Evolutionary conservation across 2,113 vertebrate species (phyloP).

Genomic region (Lamprotornis superbus): DNA sequence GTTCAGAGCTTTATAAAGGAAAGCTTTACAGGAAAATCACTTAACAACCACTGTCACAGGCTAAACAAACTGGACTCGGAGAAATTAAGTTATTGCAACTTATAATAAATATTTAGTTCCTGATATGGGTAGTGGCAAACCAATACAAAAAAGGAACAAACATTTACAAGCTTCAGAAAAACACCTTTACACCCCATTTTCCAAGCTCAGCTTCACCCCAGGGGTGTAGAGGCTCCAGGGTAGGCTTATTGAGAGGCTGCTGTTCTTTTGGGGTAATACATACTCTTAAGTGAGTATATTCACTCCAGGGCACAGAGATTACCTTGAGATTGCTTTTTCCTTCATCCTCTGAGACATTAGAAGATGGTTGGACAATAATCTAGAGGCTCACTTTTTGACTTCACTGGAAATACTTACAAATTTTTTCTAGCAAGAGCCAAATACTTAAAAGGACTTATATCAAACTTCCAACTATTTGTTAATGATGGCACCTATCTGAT

Average conservation of each 20-base stretch:
- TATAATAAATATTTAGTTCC: background rate
- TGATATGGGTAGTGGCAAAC: background rate
- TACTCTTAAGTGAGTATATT: background rate
- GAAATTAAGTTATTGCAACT: background rate
- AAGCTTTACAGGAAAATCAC: background rate
- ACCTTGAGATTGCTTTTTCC: too few relatives aligned
- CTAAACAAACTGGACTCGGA: background rate
- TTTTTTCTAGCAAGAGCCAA: background rate
- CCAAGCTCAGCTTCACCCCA: background rate
- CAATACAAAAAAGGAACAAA: background rate
- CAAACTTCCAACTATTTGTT: background rate
- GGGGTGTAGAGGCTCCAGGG: fast-evolving
- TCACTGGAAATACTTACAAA: background rate
- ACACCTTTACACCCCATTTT: background rate
- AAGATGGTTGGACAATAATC: background rate
- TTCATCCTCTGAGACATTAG: background rate
- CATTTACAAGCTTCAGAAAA: background rate
- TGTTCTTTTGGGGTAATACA: background rate
- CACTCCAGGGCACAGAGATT: fast-evolving
- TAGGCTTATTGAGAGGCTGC: background rate
- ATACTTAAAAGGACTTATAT: background rate
- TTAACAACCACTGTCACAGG: fast-evolving
- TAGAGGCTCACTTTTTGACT: background rate
- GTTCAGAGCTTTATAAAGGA: background rate
- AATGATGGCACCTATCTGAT: background rate